Evolutionary conservation across 2,797 vertebrate species (phyloP).

Genomic region (Liasis olivaceus): DNA sequence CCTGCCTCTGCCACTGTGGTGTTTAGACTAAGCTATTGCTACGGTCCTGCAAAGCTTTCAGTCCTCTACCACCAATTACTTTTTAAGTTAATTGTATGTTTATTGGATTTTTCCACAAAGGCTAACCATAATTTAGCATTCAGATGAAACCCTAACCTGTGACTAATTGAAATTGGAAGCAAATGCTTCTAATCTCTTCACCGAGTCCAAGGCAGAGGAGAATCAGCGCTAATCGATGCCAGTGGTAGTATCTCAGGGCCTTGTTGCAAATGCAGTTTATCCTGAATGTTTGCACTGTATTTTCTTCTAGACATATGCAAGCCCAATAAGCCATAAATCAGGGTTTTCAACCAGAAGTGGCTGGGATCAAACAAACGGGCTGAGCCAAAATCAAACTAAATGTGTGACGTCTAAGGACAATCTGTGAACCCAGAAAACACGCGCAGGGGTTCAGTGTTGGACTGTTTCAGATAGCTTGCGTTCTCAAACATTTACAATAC

Average conservation of each 20-base stretch:
- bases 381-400: neutral
- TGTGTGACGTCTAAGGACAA: neutral
- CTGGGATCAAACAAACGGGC: neutral
- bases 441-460: neutral
- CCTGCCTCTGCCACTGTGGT: neutral
- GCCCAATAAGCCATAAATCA: neutral
- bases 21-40: neutral
- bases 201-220: neutral
- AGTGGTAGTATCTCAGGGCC: neutral
- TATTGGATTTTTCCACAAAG: neutral
- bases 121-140: neutral
- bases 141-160: neutral
- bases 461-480: neutral
- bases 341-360: neutral
- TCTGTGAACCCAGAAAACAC: too few relatives aligned
- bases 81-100: neutral
- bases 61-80: neutral
- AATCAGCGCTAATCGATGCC: neutral
- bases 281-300: neutral
- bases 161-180: neutral
- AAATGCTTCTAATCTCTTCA: neutral
- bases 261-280: neutral
- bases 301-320: slow-evolving; percentile 6
- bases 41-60: neutral
- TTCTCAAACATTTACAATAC: neutral